Base-by-base conservation (phyloP, 2,113 vertebrate genomes). In the Prionailurus viverrinus region DNA sequence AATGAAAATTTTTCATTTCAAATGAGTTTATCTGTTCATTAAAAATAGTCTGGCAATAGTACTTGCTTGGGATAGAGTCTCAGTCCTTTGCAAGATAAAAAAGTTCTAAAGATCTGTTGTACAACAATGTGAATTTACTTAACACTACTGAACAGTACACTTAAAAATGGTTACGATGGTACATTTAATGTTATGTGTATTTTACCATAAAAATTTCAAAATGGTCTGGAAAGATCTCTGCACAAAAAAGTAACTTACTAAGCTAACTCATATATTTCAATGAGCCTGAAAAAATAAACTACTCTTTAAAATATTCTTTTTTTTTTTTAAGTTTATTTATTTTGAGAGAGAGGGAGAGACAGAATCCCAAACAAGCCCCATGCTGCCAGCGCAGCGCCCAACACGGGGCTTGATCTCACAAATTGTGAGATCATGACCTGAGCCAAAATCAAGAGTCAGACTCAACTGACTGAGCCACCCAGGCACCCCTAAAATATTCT, bases 271-370 rank as follows among this genome's bases (percentile, higher is more conserved):
- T 53, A 91, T 41, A 53, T 66, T 74, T 95, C 78, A 91, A 1
- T 31, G 33, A 83, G 33, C 9, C 45, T 90, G n/a, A 86, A 97
- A 90, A 7, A 85, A 61, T 91, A 97, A 96, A 86, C 10, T 63
- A 36, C 73, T 88, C n/a, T 96, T 89, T 68, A 89, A 93, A 92
- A 45, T 68, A 11, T 58, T 53, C 45, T 82, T 93, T 27, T 53
- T 53, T 53, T 55, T 19, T 55, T 55, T 19, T 55, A 55, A 55
- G 55, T 55, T 55, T 19, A 55, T 55, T 58, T 58, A 58, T 58
- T 58, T 58, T 58, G 55, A 58, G 55, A 58, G 55, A 58, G 55
- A 58, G 18, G 55, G 55, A 16, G 53, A 53, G 53, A 58, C 18
- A 58, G 18, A 19, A 58, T 58, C 18, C 55, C 55, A 58, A 58